Conservation (phyloP, 2,888 invertebrate genomes). For the Dicyrtomina minuta region DNA sequence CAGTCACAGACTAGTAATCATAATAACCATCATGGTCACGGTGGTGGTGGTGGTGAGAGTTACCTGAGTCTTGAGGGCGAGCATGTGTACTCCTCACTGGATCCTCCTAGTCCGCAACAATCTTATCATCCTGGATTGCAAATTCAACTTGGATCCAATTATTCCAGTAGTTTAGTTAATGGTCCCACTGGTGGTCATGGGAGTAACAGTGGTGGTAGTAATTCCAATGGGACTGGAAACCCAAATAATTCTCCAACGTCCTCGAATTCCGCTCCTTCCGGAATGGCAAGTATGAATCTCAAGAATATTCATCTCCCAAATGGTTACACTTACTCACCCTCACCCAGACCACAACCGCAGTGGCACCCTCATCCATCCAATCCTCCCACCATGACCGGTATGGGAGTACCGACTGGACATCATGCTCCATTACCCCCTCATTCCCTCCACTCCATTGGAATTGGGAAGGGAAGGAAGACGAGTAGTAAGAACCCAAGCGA, state of each 20-base stretch:
- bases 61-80: constrained; percentile 52
- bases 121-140: constrained; percentile 4
- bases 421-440: constrained; percentile 15
- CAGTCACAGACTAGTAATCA: not conserved
- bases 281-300: constrained; percentile 22
- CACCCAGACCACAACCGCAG: constrained; percentile 32
- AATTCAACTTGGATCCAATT: not conserved
- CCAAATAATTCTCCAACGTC: not conserved
- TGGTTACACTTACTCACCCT: constrained; percentile 49
- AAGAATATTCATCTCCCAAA: constrained; percentile 51
- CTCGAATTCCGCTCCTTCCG: not conserved
- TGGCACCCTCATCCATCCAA: constrained; percentile 39
- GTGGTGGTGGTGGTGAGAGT: constrained; percentile 51
- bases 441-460: constrained; percentile 20
- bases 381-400: not conserved
- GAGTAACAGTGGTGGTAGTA: not conserved
- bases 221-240: not conserved
- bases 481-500: constrained; percentile 26
- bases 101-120: constrained; percentile 52
- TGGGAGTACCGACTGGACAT: not conserved
- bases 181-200: constrained; percentile 1
- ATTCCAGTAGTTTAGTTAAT: constrained; percentile 36
- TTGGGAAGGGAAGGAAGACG: constrained; percentile 30
- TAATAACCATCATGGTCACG: constrained; percentile 1
- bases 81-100: constrained; percentile 51